phyloP scores from a whole-genome alignment of 2,113 vertebrate genomes.

The Suricata suricatta region DNA sequence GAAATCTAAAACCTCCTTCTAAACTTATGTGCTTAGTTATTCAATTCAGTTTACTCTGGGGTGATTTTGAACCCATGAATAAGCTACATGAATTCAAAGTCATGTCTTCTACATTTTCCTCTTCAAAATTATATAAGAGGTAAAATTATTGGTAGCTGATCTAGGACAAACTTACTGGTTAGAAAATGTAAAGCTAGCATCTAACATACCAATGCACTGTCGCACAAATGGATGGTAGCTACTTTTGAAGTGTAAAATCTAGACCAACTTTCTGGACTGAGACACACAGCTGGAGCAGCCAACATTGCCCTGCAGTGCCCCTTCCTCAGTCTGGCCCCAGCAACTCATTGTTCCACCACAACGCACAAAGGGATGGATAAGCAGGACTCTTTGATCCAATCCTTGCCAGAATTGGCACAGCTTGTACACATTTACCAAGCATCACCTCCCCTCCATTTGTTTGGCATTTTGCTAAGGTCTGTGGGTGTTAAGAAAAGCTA shows the following conservation, averaged over 20 bases:
- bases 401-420: not conserved
- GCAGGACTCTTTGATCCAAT: not conserved
- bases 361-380: not conserved
- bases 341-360: no score
- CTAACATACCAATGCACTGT: not conserved
- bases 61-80: not conserved
- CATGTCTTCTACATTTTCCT: not conserved
- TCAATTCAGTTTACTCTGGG: not conserved
- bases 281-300: not conserved
- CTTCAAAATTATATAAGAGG: not conserved
- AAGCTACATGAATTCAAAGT: not conserved
- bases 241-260: not conserved
- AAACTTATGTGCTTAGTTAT: not conserved
- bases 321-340: accelerated
- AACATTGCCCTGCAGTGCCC: not conserved
- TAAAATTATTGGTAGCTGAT: not conserved
- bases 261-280: not conserved
- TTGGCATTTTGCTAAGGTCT: constrained; percentile 33
- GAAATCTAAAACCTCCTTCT: not conserved
- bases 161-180: not conserved
- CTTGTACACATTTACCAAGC: not conserved
- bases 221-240: not conserved
- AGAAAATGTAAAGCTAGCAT: not conserved
- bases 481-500: constrained; percentile 3
- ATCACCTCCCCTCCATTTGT: not conserved